phyloP scores from a whole-genome alignment of 1,140 invertebrate genomes.

The Macrocentrus cingulum region DNA sequence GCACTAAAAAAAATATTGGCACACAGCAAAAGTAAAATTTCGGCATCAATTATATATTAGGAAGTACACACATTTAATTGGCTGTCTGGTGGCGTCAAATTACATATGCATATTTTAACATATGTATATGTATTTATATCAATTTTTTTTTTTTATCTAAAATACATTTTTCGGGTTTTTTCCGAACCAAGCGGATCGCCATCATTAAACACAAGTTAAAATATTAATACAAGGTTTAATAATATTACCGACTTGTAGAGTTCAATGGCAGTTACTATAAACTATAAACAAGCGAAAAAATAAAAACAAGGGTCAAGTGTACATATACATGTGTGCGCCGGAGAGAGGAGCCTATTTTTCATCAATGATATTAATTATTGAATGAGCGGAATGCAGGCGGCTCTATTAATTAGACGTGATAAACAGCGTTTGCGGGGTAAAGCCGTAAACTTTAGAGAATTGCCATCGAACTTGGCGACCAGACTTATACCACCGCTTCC shows the following conservation, averaged over 20 bases:
- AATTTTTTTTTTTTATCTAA: slow-evolving; percentile 6
- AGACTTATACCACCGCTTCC: slow-evolving; percentile 82
- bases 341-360: background rate
- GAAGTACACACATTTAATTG: slow-evolving; percentile 27
- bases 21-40: slow-evolving; percentile 17
- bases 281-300: background rate
- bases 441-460: slow-evolving; percentile 72
- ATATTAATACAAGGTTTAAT: no score
- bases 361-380: slow-evolving; percentile 36
- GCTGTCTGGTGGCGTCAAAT: slow-evolving; percentile 50
- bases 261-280: background rate
- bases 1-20: slow-evolving; percentile 15
- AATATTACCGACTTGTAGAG: no score
- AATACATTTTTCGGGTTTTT: no score
- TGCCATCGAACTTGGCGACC: slow-evolving; percentile 82
- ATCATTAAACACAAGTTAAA: no score
- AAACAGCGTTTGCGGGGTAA: slow-evolving; percentile 78
- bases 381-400: slow-evolving; percentile 79
- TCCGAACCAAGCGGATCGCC: no score
- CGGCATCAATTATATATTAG: no score
- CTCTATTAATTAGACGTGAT: slow-evolving; percentile 84
- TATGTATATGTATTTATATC: slow-evolving; percentile 7
- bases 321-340: no score
- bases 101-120: no score
- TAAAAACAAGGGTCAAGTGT: background rate